These are phyloP conservation scores for Drosophila yooni DNA, from an alignment of 2,888 invertebrate species.

Conservation along the genomic window DNA sequence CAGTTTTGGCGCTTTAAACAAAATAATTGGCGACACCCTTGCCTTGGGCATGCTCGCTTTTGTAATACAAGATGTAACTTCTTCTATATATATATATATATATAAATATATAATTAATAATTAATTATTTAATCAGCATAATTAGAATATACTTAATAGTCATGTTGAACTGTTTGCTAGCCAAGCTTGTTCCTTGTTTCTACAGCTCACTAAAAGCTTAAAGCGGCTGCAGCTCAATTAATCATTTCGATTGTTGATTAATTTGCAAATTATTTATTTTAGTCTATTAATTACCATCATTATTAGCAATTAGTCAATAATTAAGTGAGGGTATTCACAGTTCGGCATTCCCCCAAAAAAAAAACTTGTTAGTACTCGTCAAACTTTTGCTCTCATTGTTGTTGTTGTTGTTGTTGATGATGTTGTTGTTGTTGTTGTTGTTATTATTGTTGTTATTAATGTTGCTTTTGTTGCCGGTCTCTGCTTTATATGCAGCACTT, in stretches of 20 bases:
- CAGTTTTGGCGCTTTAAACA: conserved; percentile 42
- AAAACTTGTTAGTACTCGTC: not conserved
- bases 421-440: conserved; percentile 9
- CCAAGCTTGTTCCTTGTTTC: not conserved
- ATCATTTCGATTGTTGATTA: not conserved
- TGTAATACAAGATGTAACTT: not conserved
- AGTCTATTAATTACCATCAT: not conserved
- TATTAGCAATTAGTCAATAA: not conserved
- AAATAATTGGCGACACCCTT: conserved; percentile 8
- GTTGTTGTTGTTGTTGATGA: not conserved
- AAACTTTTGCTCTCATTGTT: conserved; percentile 47
- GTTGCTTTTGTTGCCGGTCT: conserved; percentile 20
- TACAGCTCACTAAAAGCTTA: not conserved
- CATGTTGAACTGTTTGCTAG: not conserved
- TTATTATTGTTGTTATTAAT: conserved; percentile 4
- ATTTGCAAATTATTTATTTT: not conserved
- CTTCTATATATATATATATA: too few species aligned
- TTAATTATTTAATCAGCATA: not conserved
- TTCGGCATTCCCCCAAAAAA: not conserved
- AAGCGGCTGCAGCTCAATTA: not conserved
- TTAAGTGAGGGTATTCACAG: conserved; percentile 10
- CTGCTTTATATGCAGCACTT: conserved; percentile 24
- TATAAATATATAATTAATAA: not conserved
- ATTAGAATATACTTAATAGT: not conserved
- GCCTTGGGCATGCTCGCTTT: not conserved